Conservation (phyloP, 2,888 invertebrate genomes). For the Volucella bombylans region DNA sequence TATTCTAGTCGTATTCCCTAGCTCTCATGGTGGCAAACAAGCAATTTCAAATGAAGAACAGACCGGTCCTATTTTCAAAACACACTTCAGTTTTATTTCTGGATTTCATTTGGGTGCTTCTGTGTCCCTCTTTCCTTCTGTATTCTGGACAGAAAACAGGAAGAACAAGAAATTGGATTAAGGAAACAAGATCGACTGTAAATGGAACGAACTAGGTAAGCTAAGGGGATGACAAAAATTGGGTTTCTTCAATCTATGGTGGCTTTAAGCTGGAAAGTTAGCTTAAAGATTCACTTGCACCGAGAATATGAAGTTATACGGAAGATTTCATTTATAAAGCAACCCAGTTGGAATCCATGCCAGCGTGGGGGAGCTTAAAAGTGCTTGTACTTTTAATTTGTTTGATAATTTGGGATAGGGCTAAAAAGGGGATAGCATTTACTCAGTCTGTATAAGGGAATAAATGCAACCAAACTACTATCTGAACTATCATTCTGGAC, state of each 20-base stretch:
- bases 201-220: slow-evolving; percentile 39
- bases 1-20: neutral
- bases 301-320: too few relatives aligned
- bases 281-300: neutral
- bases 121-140: neutral
- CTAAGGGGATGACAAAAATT: slow-evolving; percentile 45
- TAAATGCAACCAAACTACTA: too few relatives aligned
- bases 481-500: too few relatives aligned
- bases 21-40: slow-evolving; percentile 57
- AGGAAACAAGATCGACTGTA: slow-evolving; percentile 69
- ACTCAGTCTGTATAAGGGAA: too few relatives aligned
- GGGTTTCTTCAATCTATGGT: slow-evolving; percentile 8
- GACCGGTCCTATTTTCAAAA: slow-evolving; percentile 33
- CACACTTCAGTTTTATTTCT: slow-evolving; percentile 68
- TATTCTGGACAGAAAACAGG: slow-evolving; percentile 43
- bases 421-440: too few relatives aligned
- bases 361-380: too few relatives aligned
- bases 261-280: neutral
- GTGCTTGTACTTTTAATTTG: too few relatives aligned
- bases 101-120: slow-evolving; percentile 57
- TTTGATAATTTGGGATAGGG: too few relatives aligned
- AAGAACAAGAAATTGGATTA: slow-evolving; percentile 71
- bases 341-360: too few relatives aligned
- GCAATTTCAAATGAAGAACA: slow-evolving; percentile 50
- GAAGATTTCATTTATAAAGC: too few relatives aligned